Evolutionary conservation across 1,140 invertebrate species (phyloP), one percentile per base, ranked within the genome.

Genomic region (Pachyrhynchus sulphureomaculatus): DNA sequence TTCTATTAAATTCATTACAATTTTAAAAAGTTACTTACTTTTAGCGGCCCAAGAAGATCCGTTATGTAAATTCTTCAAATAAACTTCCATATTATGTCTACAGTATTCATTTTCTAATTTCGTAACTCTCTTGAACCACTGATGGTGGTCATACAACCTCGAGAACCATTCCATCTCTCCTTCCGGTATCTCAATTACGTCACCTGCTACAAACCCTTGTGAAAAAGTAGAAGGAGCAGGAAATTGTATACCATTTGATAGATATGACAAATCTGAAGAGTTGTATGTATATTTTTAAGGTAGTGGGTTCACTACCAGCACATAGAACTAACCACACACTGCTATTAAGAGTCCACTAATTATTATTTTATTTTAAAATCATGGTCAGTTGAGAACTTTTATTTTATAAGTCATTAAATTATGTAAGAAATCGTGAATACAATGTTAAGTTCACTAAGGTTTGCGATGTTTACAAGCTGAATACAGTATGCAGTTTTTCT

Each of bases 21-120:
- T 6, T n/a, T n/a, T 39, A 33, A 52, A 29, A 61, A 32, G 13
- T 32, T 24, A 84, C 85, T 86, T 73, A 89, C 87, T 85, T 78
- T 86, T 86, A 1, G 84, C 82, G 13, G 87, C 86, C 87, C 87
- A 89, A 15, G 82, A 72, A 42, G 82, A 77, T 18, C 84, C 86
- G 18, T 81, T 75, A 42, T 77, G 77, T 32, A 89, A 75, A 1
- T 82, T 81, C 9, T 66, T 65, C 0, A 88, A 60, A 66, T 86
- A 89, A 2, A 64, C 64, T 33, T 77, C 78, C 73, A 88, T 77
- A 58, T 87, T 80, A 0, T 67, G 64, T 26, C 76, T 77, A 66
- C 87, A 89, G 2, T 78, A 75, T 0, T 79, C 75, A 37, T 81
- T 72, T 61, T 78, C 80, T 3, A 74, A 65, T 12, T 77, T 71